Percentiles rank a stretch among this genome's conserved stretches.
These are phyloP conservation scores for Mycteria americana DNA, from an alignment of 2,797 vertebrate genomes.

Conservation along the genomic window DNA sequence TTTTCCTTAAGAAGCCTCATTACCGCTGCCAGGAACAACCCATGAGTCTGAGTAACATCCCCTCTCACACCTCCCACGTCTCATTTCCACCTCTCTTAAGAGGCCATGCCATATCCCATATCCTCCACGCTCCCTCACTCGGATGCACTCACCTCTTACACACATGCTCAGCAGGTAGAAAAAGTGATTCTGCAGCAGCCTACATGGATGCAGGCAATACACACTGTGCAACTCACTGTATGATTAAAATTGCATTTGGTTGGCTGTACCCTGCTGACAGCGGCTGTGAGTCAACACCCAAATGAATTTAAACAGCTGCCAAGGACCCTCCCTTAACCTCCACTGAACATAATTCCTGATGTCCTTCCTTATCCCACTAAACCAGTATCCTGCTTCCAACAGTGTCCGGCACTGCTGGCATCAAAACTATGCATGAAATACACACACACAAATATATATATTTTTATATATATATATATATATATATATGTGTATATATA, in stretches of 20 bases:
- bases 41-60: not conserved
- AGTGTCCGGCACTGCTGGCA: not conserved
- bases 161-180: not conserved
- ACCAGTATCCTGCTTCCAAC: not conserved
- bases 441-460: not conserved
- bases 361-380: not conserved
- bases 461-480: no score
- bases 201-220: not conserved
- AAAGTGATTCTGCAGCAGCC: fast-evolving
- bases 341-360: not conserved
- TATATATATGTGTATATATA: no score
- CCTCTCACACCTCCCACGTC: not conserved
- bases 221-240: not conserved
- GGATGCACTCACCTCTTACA: not conserved
- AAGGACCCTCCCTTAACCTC: not conserved
- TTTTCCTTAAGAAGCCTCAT: not conserved
- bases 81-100: not conserved
- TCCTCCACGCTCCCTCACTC: not conserved
- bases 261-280: not conserved
- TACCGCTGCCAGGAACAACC: not conserved
- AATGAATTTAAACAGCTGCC: not conserved
- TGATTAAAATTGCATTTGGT: not conserved
- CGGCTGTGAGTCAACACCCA: not conserved
- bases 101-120: not conserved
- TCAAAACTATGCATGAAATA: not conserved